Evolutionary conservation across 1,140 invertebrate species (phyloP).

Genomic region (Aphelinus certus): DNA sequence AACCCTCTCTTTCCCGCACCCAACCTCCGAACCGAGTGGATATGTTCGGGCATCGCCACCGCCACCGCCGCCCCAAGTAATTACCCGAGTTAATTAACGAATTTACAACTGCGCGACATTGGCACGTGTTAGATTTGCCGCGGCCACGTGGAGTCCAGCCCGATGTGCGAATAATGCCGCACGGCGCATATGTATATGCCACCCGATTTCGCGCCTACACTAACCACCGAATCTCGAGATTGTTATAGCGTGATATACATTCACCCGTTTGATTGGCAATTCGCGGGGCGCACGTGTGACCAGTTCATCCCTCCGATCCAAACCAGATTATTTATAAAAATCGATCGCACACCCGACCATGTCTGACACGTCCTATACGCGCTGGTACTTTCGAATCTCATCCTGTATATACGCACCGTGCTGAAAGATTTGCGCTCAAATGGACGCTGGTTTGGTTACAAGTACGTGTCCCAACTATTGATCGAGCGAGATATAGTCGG

Average conservation of each 20-base stretch:
- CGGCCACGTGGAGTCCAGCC: conserved; percentile 3
- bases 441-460: too few species aligned
- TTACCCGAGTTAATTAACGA: conserved; percentile 62
- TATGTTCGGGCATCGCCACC: not conserved
- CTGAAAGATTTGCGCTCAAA: too few species aligned
- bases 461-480: too few species aligned
- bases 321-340: conserved; percentile 21
- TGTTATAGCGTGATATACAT: conserved; percentile 2
- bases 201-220: not conserved
- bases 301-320: not conserved
- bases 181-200: not conserved
- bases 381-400: too few species aligned
- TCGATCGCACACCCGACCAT: not conserved
- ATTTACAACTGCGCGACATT: conserved; percentile 54
- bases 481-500: too few species aligned
- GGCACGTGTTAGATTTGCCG: not conserved
- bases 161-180: conserved; percentile 1
- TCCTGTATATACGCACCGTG: too few species aligned
- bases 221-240: conserved; percentile 13
- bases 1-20: not conserved
- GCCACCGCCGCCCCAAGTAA: conserved; percentile 50
- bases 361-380: too few species aligned
- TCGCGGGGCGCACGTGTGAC: not conserved
- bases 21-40: not conserved
- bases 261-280: conserved; percentile 30